Conservation (phyloP, 2,797 vertebrate genomes). For the Kryptolebias ocellatus region DNA sequence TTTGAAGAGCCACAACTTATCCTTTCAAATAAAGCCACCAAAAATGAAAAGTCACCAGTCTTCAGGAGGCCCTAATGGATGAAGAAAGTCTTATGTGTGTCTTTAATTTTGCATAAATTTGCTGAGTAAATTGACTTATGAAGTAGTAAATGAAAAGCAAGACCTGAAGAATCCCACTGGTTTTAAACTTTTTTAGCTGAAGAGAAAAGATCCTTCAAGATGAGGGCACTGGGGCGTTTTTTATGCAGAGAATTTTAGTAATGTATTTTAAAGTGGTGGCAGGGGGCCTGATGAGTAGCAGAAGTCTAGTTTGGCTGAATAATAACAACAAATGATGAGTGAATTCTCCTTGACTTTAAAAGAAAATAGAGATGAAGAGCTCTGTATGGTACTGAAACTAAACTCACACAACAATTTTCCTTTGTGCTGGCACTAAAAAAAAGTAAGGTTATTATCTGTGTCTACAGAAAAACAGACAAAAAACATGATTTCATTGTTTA, state of each 20-base stretch:
- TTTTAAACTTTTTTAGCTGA: slow-evolving; percentile 31
- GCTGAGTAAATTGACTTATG: slow-evolving; percentile 34
- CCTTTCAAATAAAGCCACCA: slow-evolving; percentile 38
- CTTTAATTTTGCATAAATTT: slow-evolving; percentile 38
- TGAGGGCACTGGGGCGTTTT: slow-evolving; percentile 19
- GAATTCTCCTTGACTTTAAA: slow-evolving; percentile 45
- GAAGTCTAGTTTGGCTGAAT: slow-evolving; percentile 32
- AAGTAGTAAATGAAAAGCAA: slow-evolving; percentile 35
- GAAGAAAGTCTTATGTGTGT: slow-evolving; percentile 12
- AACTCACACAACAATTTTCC: slow-evolving; percentile 4
- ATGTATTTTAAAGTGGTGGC: slow-evolving; percentile 27
- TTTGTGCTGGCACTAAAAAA: slow-evolving; percentile 1
- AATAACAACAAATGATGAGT: slow-evolving; percentile 41
- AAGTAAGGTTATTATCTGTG: neutral
- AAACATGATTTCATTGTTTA: neutral
- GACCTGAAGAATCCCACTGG: slow-evolving; percentile 8
- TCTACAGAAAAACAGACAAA: neutral
- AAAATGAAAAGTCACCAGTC: slow-evolving; percentile 31
- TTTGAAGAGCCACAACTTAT: slow-evolving; percentile 22
- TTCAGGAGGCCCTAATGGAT: slow-evolving; percentile 19
- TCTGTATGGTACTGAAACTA: slow-evolving; percentile 7
- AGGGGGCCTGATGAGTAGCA: slow-evolving; percentile 31
- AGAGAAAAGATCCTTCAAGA: slow-evolving; percentile 30
- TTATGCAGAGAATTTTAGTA: slow-evolving; percentile 27
- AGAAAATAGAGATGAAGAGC: slow-evolving; percentile 5